Evolutionary conservation across 2,888 invertebrate genomes (phyloP).

Genomic region (Xanthostigma xanthostigma): DNA sequence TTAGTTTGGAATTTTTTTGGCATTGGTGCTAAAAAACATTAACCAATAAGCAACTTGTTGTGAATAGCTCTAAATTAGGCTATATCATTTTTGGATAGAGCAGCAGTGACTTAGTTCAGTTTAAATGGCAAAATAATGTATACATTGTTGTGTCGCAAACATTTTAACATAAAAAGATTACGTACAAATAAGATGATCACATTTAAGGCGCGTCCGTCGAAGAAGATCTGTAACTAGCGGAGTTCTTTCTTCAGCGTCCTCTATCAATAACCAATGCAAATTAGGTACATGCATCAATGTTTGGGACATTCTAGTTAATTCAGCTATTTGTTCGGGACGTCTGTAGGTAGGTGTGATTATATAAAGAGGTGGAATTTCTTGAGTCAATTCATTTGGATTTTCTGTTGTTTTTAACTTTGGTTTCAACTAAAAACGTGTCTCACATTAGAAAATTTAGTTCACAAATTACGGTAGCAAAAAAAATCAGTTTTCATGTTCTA

Average conservation of each 20-base stretch:
- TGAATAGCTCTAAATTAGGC: too few species aligned
- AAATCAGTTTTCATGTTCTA: not conserved
- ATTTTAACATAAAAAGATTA: slow-evolving; percentile 1
- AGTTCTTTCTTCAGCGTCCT: slow-evolving; percentile 62
- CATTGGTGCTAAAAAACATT: slow-evolving; percentile 41
- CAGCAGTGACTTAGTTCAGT: too few species aligned
- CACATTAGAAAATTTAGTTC: not conserved
- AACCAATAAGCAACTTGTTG: not conserved
- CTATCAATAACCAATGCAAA: slow-evolving; percentile 86
- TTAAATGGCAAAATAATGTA: too few species aligned
- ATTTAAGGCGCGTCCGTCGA: slow-evolving; percentile 45
- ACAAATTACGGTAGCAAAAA: too few species aligned
- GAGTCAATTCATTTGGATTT: too few species aligned
- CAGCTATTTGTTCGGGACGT: slow-evolving; percentile 64
- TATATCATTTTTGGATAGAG: too few species aligned
- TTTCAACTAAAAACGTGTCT: too few species aligned
- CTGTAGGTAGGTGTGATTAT: slow-evolving; percentile 62
- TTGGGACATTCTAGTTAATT: slow-evolving; percentile 73
- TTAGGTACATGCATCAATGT: slow-evolving; percentile 75
- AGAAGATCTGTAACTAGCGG: slow-evolving; percentile 58
- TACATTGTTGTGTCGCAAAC: too few species aligned
- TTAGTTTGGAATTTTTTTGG: slow-evolving; percentile 43
- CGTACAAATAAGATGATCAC: slow-evolving; percentile 45
- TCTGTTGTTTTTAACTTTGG: too few species aligned
- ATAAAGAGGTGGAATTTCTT: slow-evolving; percentile 34